A percentile compares a stretch with the other conserved stretches of the same genome.
Evolutionary conservation across 2,888 invertebrate species (phyloP).

Genomic region (Steromphala cineraria): DNA sequence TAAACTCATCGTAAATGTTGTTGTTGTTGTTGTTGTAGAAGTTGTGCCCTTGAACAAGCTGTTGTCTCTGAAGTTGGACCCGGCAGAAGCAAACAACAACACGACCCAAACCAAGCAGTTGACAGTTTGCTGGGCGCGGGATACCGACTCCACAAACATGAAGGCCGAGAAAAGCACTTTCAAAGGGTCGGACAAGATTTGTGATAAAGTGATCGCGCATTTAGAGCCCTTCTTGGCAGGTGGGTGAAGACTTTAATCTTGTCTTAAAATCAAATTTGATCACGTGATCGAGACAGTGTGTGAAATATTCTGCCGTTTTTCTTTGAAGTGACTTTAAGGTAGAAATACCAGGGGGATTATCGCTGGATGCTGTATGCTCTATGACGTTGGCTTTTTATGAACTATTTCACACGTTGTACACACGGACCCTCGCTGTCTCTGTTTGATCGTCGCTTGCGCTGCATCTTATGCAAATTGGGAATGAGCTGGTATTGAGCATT

Average conservation of each 20-base stretch:
- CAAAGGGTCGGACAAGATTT: constrained; percentile 11
- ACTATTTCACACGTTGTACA: no score
- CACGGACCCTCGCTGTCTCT: no score
- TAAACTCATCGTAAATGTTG: no score
- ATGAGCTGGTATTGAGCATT: no score
- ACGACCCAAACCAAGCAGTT: not conserved
- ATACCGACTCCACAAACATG: not conserved
- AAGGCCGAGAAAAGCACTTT: not conserved
- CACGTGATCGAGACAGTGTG: not conserved
- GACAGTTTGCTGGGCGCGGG: not conserved
- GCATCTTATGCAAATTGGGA: no score
- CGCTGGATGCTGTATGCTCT: not conserved
- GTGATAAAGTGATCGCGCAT: not conserved
- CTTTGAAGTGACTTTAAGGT: not conserved
- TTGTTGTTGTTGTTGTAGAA: not conserved
- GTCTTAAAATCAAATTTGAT: constrained; percentile 12
- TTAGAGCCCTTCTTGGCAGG: constrained; percentile 3
- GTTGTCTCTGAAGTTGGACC: not conserved
- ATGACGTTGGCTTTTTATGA: no score
- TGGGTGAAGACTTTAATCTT: not conserved
- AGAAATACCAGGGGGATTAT: not conserved
- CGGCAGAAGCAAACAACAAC: constrained; percentile 4
- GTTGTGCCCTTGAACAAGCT: constrained; percentile 4
- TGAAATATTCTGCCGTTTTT: not conserved
- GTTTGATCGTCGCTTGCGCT: no score